These are phyloP conservation scores for Sycophila sp. DNA, from an alignment of 1,140 invertebrate species.

Conservation along the genomic window DNA sequence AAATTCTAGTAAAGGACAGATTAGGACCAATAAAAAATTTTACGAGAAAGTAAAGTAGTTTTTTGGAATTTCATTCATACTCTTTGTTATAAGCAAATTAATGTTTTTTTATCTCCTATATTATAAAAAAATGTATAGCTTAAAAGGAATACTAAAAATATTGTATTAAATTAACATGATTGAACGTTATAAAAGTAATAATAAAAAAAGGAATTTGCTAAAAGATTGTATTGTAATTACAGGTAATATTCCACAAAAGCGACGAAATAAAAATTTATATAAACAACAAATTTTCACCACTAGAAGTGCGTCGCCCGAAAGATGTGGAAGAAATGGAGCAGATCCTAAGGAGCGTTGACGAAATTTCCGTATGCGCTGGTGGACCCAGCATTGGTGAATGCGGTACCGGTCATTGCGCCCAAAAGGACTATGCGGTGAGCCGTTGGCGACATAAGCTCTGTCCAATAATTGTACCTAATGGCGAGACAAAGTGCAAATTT, in stretches of 20 bases:
- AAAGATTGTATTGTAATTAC: background rate
- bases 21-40: no score
- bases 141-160: no score
- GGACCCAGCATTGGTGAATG: slow-evolving; percentile 18
- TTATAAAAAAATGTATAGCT: no score
- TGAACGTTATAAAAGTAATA: background rate
- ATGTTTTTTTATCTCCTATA: no score
- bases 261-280: slow-evolving; percentile 31
- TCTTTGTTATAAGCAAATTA: no score
- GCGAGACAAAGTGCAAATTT: slow-evolving; percentile 21
- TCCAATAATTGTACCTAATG: background rate
- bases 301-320: slow-evolving; percentile 21
- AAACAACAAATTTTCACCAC: slow-evolving; percentile 31
- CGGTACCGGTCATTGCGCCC: slow-evolving; percentile 16
- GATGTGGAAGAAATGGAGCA: slow-evolving; percentile 16
- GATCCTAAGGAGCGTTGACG: slow-evolving; percentile 14
- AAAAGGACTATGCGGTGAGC: slow-evolving; percentile 26
- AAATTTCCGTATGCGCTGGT: slow-evolving; percentile 6
- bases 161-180: background rate
- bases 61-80: no score
- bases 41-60: no score
- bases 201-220: background rate
- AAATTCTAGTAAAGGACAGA: no score
- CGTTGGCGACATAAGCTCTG: slow-evolving; percentile 31
- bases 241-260: slow-evolving; percentile 35